Base-by-base conservation (phyloP, 2,113 vertebrate genomes). In the Eira barbara region DNA sequence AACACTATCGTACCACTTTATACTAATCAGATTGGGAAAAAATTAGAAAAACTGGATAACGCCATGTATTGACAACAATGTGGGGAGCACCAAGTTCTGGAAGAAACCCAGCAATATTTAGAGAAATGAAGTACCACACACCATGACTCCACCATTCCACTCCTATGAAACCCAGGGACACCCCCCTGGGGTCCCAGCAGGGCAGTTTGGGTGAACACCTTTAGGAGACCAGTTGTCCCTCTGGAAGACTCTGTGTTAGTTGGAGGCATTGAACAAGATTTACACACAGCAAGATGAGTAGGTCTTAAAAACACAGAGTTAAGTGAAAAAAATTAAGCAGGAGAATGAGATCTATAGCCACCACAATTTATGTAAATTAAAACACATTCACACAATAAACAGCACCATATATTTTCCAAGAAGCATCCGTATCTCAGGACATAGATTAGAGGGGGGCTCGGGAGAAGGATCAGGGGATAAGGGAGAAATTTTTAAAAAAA, bases 351-450 rank as follows among this genome's bases (percentile, higher is more conserved):
- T 95, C 94, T 96, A 94, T 55, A 95, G 95, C 88, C 83, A 67
- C 47, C 73, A 81, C 95, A 84, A 82, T 92, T 96, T 95, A 97
- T 95, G 97, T 94, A 97, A 95, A 96, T 97, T 89, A 97, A 97
- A 94, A 80, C 87, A 27, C 98, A 97, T 95, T 89, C n/a, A 0
- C 76, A 49, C 4, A 2, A 85, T 85, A 87, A 92, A 59, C 74
- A 80, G 1, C 36, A 9, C 74, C 69, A 5, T 81, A 2, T 88
- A 88, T 96, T 96, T 96, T 57, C 80, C 42, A 7, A 59, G 90
- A 96, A 87, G 87, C 83, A 14, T 81, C 83, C 63, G 0, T 45
- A 86, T 95, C 96, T 81, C 29, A 39, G 83, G 81, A 83, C 76
- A 65, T 47, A 71, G 2, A 69, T 88, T 27, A 25, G 93, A 34